A percentile compares a stretch with the other conserved stretches of the same genome.
phyloP scores from a whole-genome alignment of 2,888 invertebrate genomes.

The Chymomyza amoena region DNA sequence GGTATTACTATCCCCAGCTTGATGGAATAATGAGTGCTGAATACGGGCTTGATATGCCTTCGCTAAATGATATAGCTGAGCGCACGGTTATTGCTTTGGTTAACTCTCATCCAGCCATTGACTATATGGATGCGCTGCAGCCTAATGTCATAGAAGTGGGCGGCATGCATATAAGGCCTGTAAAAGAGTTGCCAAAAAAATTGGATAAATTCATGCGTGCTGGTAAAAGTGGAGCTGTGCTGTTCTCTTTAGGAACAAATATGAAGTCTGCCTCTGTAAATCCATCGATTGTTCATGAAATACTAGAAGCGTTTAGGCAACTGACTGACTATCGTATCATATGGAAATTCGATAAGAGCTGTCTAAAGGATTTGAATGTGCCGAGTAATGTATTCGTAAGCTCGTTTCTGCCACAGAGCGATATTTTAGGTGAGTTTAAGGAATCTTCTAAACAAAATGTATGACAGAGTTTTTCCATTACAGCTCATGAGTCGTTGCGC shows the following conservation, averaged over 20 bases:
- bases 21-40: too few relatives aligned
- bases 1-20: too few relatives aligned
- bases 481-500: slow-evolving; percentile 59
- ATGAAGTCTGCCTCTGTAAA: slow-evolving; percentile 47
- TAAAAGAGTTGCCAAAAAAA: slow-evolving; percentile 29
- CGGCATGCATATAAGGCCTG: slow-evolving; percentile 66
- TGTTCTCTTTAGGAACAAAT: slow-evolving; percentile 67
- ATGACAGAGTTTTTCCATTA: neutral
- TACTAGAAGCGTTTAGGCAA: too few relatives aligned
- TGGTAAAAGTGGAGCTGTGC: slow-evolving; percentile 65
- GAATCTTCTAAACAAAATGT: neutral
- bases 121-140: slow-evolving; percentile 64
- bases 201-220: slow-evolving; percentile 60
- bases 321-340: slow-evolving; percentile 30
- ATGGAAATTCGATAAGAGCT: slow-evolving; percentile 72
- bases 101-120: slow-evolving; percentile 66
- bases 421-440: slow-evolving; percentile 45
- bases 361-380: slow-evolving; percentile 35
- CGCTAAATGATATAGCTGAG: slow-evolving; percentile 51
- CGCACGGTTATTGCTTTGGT: slow-evolving; percentile 58
- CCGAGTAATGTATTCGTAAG: slow-evolving; percentile 52
- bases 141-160: slow-evolving; percentile 74
- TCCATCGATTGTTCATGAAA: slow-evolving; percentile 7
- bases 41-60: too few relatives aligned
- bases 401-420: slow-evolving; percentile 47